Evolutionary conservation across 2,797 vertebrate genomes (phyloP).

Genomic region (Phataginus tricuspis): DNA sequence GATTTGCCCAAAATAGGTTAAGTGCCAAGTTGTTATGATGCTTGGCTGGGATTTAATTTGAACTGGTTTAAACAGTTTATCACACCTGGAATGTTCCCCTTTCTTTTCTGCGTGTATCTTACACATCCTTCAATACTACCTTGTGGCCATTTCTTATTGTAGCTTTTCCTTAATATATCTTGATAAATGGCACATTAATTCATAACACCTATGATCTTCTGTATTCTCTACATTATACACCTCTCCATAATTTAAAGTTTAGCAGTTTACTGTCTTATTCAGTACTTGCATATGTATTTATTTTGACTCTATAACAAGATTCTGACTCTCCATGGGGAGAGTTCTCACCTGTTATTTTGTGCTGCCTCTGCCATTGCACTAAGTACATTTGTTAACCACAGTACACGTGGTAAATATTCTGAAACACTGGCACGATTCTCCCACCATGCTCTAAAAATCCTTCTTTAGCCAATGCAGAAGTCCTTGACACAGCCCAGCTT

Average conservation of each 20-base stretch:
- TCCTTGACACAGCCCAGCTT: neutral
- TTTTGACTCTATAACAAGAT: neutral
- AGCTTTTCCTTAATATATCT: neutral
- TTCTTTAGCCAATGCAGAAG: neutral
- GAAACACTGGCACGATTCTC: neutral
- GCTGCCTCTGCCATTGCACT: neutral
- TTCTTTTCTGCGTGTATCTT: neutral
- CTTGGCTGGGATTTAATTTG: conserved; percentile 31
- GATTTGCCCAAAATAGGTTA: neutral
- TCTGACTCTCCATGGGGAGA: neutral
- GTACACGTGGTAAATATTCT: neutral
- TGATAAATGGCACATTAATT: neutral
- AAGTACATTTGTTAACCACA: neutral
- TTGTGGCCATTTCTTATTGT: neutral
- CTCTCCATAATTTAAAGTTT: neutral
- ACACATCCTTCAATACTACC: neutral
- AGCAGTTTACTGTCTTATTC: neutral
- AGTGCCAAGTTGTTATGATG: neutral
- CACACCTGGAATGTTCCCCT: neutral
- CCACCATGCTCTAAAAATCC: neutral
- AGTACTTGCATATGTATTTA: neutral
- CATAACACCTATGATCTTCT: neutral
- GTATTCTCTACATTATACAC: neutral
- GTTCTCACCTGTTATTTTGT: neutral
- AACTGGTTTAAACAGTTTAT: neutral